These are phyloP conservation scores for Nyctalus aviator DNA, from an alignment of 2,797 vertebrate genomes.

Conservation along the genomic window DNA sequence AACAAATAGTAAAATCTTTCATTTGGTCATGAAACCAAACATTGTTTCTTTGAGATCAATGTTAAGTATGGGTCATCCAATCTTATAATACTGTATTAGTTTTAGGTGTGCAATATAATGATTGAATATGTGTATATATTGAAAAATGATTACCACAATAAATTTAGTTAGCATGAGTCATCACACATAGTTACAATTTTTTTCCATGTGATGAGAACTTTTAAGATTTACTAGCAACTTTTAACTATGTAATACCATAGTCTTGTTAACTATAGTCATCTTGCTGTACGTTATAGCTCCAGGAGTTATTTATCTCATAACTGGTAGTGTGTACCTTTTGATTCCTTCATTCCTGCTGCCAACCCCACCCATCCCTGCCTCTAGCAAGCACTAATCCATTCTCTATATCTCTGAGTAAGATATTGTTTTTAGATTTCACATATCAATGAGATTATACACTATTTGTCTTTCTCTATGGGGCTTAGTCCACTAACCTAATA, in stretches of 20 bases:
- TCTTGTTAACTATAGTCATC: not conserved
- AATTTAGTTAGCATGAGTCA: not conserved
- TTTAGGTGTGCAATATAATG: not conserved
- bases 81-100: not conserved
- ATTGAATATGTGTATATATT: not conserved
- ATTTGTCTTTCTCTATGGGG: not conserved
- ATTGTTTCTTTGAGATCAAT: constrained; percentile 3
- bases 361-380: not conserved
- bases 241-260: not conserved
- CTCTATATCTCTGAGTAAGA: not conserved
- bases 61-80: not conserved
- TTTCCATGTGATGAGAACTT: not conserved
- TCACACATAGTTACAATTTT: not conserved
- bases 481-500: not conserved
- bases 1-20: not conserved
- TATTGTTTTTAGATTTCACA: not conserved
- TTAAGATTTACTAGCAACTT: not conserved
- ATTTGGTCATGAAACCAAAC: not conserved
- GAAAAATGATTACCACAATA: not conserved
- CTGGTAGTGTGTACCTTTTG: not conserved
- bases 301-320: not conserved
- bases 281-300: not conserved
- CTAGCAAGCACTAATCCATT: not conserved
- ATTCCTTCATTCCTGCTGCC: not conserved
- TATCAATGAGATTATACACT: not conserved